Evolutionary conservation across 30 jellyfish, hydroid and myxozoan species (phyloP).

Genomic region (Thelohanellus kitauei): DNA sequence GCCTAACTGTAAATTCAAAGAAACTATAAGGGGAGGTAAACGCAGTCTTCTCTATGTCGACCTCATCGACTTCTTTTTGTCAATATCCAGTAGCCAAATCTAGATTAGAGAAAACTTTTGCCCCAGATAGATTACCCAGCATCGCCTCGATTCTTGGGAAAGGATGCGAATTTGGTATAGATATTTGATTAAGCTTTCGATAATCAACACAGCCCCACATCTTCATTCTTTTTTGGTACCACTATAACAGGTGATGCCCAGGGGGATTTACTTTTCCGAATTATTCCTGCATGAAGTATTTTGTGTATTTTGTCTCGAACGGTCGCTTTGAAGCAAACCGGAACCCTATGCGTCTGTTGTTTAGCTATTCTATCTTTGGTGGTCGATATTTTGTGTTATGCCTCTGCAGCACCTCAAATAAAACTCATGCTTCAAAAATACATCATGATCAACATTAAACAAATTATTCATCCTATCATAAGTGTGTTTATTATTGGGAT

Average conservation of each 20-base stretch:
- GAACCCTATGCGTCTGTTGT: too few relatives aligned
- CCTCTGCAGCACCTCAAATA: too few relatives aligned
- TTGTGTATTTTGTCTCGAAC: too few relatives aligned
- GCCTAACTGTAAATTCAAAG: conserved; percentile 4
- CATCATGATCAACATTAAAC: too few relatives aligned
- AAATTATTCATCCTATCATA: too few relatives aligned
- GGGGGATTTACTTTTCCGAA: conserved; percentile 5
- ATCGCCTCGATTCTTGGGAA: conserved; percentile 15
- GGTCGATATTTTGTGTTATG: too few relatives aligned
- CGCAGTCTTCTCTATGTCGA: conserved; percentile 12
- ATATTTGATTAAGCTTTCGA: conserved; percentile 7
- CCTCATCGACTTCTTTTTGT: conserved; percentile 5
- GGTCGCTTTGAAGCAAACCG: too few relatives aligned
- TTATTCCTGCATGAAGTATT: conserved; percentile 14
- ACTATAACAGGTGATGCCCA: conserved; percentile 19
- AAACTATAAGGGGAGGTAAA: too few relatives aligned
- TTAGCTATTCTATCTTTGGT: too few relatives aligned
- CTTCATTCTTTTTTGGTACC: conserved; percentile 19
- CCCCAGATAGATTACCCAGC: conserved; percentile 11
- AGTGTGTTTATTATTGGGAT: too few relatives aligned
- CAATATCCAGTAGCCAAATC: conserved; percentile 14
- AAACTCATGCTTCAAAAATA: too few relatives aligned
- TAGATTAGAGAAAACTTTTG: conserved; percentile 2
- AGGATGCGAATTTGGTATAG: conserved; percentile 16
- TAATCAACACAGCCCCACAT: conserved; percentile 10